These are phyloP conservation scores for Calonectris borealis DNA, from an alignment of 2,113 vertebrate genomes.

Conservation along the genomic window DNA sequence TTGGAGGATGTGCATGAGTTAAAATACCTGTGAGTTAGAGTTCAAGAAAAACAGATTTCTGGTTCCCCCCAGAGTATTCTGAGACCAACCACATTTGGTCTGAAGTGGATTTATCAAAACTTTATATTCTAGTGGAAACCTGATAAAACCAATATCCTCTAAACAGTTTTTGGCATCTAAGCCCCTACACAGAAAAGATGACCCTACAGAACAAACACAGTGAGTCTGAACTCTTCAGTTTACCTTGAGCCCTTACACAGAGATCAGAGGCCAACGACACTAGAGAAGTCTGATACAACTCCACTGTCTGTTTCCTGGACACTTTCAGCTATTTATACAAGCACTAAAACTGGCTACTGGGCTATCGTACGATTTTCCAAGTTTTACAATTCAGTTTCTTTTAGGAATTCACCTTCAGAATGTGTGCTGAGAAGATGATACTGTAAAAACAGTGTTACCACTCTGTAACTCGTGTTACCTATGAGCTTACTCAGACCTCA, in stretches of 20 bases:
- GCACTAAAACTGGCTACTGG: background rate
- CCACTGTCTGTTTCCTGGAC: background rate
- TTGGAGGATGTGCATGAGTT: background rate
- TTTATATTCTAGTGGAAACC: background rate
- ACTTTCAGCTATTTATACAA: background rate
- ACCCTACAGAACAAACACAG: background rate
- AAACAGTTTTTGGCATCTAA: background rate
- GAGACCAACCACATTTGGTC: background rate
- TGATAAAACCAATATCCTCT: background rate
- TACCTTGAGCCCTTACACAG: background rate
- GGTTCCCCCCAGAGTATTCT: background rate
- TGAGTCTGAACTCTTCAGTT: background rate
- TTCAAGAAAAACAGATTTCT: background rate
- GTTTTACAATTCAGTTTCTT: background rate
- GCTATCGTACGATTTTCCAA: accelerated
- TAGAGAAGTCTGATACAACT: background rate
- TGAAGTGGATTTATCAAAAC: background rate
- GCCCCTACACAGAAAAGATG: background rate
- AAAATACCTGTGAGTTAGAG: background rate
- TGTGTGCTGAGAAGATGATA: background rate
- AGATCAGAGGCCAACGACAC: background rate
- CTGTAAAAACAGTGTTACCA: background rate
- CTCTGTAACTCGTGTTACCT: background rate
- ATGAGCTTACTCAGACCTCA: background rate
- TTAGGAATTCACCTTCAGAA: background rate